Conservation (phyloP, 2,888 invertebrate genomes). For the Tenthredo livida region DNA sequence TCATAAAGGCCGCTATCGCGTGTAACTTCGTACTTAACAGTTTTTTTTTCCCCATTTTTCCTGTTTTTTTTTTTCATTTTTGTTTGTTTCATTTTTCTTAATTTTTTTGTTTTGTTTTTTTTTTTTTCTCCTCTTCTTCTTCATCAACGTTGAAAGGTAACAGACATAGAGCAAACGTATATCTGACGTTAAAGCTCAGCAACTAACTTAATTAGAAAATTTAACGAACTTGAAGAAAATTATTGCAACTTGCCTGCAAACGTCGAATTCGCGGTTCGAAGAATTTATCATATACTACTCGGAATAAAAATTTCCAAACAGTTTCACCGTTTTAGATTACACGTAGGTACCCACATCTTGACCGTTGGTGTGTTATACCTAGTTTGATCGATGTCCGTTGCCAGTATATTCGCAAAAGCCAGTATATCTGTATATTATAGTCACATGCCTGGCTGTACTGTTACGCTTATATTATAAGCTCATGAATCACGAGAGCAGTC, state of each 20-base stretch:
- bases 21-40: slow-evolving; percentile 25
- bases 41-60: neutral
- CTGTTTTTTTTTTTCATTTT: neutral
- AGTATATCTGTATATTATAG: neutral
- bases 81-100: neutral
- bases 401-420: neutral
- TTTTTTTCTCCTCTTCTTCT: too few species aligned
- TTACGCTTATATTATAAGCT: slow-evolving; percentile 50
- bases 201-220: neutral
- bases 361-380: slow-evolving; percentile 22
- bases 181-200: neutral
- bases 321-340: neutral
- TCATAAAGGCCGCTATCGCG: slow-evolving; percentile 28
- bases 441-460: slow-evolving; percentile 10
- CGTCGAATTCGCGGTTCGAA: neutral
- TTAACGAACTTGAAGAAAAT: neutral
- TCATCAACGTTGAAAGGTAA: neutral
- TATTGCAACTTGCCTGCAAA: neutral
- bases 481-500: slow-evolving; percentile 47
- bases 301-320: neutral
- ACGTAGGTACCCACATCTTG: neutral
- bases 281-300: neutral
- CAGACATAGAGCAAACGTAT: neutral
- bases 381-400: slow-evolving; percentile 35
- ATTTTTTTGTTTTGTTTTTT: neutral